Base-by-base conservation (phyloP, 2,888 invertebrate species). In the Agonum fuliginosum region DNA sequence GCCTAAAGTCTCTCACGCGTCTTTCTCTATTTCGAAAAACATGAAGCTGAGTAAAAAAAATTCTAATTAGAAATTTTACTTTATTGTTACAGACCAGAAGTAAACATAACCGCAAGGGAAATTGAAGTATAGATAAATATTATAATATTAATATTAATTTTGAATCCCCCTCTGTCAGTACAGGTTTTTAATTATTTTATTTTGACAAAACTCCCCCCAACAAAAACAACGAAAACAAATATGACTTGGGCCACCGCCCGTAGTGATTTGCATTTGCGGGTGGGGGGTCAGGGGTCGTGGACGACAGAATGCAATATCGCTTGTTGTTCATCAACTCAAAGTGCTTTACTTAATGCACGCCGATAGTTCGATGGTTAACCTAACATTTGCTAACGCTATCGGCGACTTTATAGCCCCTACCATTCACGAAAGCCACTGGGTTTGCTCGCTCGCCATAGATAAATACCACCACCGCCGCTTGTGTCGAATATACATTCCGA, bases 321-420 rank as follows among this genome's bases (percentile, higher is more conserved):
- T 46, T 46, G 46, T 46, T 46, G 46, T 46, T 46, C 46, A 46
- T 46, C 46, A 46, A 46, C 46, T 46, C 46, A n/a, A 46, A 46
- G 46, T 12, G 17, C 46, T 46, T 46, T 17, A 17, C 46, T 46
- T 46, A 46, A 46, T 46, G 46, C 46, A 46, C 14, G 12, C 14
- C 46, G 46, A 46, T 46, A 46, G 46, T 46, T 46, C 46, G 46
- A 46, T 46, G 46, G 46, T 46, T 12, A 46, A 46, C 46, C 46
- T 17, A 46, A 46, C 46, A 46, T 46, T 46, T 46, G 46, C 46
- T 17, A 46, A 46, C 46, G 46, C 46, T 46, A 46, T 46, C 46
- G 46, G 46, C 46, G 14, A 46, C 46, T 46, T 46, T 17, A 4
- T 17, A 4, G 2, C 14, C 17, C 17, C 46, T 4, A 6, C 46